Percentiles rank a stretch among this genome's conserved stretches.
Evolutionary conservation across 2,888 invertebrate species (phyloP).

Genomic region (Andricus curvator): DNA sequence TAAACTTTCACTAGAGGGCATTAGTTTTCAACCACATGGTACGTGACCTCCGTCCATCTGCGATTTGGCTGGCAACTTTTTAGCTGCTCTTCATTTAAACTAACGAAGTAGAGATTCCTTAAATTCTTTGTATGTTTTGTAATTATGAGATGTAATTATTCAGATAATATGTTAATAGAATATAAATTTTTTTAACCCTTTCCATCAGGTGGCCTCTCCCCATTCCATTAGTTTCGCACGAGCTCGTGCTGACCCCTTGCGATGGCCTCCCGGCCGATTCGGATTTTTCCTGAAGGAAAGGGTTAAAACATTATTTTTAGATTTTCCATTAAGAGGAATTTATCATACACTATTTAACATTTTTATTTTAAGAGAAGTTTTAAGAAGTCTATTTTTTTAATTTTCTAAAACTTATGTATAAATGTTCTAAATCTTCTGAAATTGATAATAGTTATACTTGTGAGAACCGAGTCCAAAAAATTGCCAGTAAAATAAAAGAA

Average conservation of each 20-base stretch:
- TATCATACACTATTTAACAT: neutral
- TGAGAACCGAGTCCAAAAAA: neutral
- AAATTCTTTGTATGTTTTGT: too few relatives aligned
- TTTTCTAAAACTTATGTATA: neutral
- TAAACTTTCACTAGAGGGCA: neutral
- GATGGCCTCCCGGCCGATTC: neutral
- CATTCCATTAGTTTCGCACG: neutral
- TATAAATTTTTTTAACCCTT: neutral
- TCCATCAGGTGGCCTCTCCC: neutral
- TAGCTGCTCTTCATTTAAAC: neutral
- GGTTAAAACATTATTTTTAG: neutral
- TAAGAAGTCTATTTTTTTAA: neutral
- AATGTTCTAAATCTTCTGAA: neutral
- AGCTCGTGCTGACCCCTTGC: neutral
- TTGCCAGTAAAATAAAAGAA: neutral
- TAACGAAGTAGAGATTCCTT: neutral
- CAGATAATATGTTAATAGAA: neutral
- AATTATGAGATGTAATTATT: too few relatives aligned
- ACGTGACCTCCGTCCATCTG: neutral
- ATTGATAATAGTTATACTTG: neutral
- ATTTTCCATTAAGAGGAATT: neutral
- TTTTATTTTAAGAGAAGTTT: neutral
- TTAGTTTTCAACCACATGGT: slow-evolving; percentile 12
- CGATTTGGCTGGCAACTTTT: neutral
- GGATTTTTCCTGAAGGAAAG: slow-evolving; percentile 12